Percentiles rank a stretch among this genome's conserved stretches.
Evolutionary conservation across 2,113 vertebrate genomes (phyloP).

Genomic region (Ia io): DNA sequence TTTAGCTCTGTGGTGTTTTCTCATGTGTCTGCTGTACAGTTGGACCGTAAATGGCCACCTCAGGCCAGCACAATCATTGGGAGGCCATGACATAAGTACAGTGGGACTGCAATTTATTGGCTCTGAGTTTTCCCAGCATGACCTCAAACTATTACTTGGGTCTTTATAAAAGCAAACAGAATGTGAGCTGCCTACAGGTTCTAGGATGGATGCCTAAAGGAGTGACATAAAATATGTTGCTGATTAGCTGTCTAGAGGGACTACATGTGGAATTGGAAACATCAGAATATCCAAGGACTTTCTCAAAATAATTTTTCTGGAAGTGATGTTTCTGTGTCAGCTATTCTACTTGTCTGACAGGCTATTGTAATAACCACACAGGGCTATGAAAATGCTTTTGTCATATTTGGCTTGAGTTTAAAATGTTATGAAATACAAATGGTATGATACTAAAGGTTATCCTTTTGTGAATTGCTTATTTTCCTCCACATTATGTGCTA

Average conservation of each 20-base stretch:
- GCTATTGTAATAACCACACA: background rate
- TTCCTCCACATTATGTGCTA: background rate
- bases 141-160: background rate
- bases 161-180: background rate
- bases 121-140: background rate
- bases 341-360: background rate
- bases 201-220: background rate
- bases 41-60: constrained; percentile 7
- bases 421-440: constrained; percentile 17
- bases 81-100: background rate
- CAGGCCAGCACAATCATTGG: background rate
- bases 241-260: background rate
- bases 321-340: background rate
- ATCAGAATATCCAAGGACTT: background rate
- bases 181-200: background rate
- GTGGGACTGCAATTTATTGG: background rate
- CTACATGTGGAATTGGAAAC: background rate
- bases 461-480: constrained; percentile 1
- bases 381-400: background rate
- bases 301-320: constrained; percentile 12
- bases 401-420: background rate
- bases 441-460: background rate
- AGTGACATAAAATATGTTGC: background rate
- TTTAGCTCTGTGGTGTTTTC: constrained; percentile 49
- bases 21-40: background rate